Conservation (phyloP, 2,888 invertebrate genomes). For the Serripes groenlandicus region DNA sequence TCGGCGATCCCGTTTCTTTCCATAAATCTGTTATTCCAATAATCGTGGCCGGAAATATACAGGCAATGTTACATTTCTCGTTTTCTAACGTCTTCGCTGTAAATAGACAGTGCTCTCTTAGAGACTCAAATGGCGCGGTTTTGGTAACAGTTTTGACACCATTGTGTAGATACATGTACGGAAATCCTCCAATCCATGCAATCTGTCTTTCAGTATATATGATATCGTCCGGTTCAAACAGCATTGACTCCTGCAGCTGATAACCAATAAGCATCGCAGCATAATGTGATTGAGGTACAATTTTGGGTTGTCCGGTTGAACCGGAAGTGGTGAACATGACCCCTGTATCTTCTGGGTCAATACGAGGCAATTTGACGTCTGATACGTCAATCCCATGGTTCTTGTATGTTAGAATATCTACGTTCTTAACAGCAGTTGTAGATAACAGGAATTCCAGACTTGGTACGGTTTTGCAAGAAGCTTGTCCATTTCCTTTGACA, state of each 20-base stretch:
- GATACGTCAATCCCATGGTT: background rate
- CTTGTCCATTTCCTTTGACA: constrained; percentile 19
- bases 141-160: constrained; percentile 42
- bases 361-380: constrained; percentile 5
- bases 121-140: constrained; percentile 15
- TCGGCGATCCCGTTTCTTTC: background rate
- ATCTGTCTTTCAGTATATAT: constrained; percentile 45
- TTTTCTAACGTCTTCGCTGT: constrained; percentile 27
- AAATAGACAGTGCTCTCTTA: constrained; percentile 45
- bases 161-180: constrained; percentile 44
- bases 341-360: constrained; percentile 32
- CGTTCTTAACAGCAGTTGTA: background rate
- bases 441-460: constrained; percentile 22
- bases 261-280: constrained; percentile 18
- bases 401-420: background rate
- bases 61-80: constrained; percentile 39
- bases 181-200: constrained; percentile 54
- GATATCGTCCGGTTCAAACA: constrained; percentile 15
- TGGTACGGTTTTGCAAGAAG: constrained; percentile 14
- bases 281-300: constrained; percentile 40
- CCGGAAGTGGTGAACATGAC: constrained; percentile 36
- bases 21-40: constrained; percentile 26
- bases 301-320: constrained; percentile 39
- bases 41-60: constrained; percentile 40
- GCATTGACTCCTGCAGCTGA: constrained; percentile 18